Percentiles rank a stretch among this genome's conserved stretches.
These are phyloP conservation scores for Cebus imitator DNA, from an alignment of 2,113 vertebrate species.

Conservation along the genomic window DNA sequence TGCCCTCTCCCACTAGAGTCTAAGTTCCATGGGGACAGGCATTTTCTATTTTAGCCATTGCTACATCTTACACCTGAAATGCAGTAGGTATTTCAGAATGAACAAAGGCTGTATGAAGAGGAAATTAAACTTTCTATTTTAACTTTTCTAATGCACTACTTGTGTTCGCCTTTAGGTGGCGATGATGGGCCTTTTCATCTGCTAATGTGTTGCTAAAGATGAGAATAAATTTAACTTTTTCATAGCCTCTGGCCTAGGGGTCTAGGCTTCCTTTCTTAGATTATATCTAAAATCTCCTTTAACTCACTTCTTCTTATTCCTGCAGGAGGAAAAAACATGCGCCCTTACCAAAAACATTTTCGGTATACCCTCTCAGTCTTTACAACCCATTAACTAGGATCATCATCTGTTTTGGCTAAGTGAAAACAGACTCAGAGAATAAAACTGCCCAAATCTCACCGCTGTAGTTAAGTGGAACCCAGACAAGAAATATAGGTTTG, in stretches of 20 bases:
- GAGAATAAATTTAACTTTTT: neutral
- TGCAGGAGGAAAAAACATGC: neutral
- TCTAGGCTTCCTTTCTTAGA: conserved; percentile 37
- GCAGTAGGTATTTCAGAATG: neutral
- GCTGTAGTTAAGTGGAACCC: neutral
- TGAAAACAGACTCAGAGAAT: neutral
- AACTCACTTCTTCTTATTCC: conserved; percentile 1
- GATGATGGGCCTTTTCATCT: neutral
- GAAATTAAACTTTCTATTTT: neutral
- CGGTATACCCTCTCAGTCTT: conserved; percentile 33
- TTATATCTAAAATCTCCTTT: neutral
- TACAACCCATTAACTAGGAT: neutral
- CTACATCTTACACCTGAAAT: neutral
- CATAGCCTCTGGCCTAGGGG: neutral
- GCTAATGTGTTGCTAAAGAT: neutral
- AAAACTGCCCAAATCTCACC: neutral
- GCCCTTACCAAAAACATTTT: conserved; percentile 29
- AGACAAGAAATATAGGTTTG: conserved; percentile 16
- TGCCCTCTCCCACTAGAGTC: neutral
- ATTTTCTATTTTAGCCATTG: neutral
- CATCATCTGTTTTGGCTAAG: neutral
- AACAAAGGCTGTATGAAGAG: neutral
- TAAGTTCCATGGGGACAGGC: neutral
- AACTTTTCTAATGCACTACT: neutral
- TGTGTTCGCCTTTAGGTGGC: conserved; percentile 46